Evolutionary conservation across 2,888 invertebrate species (phyloP).

Genomic region (Rotaria sp.): DNA sequence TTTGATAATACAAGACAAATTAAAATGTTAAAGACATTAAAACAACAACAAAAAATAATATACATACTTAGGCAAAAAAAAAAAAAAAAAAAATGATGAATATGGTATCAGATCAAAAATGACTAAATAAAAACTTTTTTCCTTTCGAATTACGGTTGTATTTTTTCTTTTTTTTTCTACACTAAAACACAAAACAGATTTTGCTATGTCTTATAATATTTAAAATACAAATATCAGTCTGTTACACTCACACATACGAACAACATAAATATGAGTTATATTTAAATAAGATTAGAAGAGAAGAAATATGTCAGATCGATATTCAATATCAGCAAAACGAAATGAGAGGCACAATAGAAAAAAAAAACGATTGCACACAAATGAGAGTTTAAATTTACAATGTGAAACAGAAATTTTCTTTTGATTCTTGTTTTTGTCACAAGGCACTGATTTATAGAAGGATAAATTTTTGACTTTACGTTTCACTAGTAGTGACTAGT

Average conservation of each 20-base stretch:
- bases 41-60: constrained; percentile 13
- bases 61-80: neutral
- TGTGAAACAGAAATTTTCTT: neutral
- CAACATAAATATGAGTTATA: neutral
- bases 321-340: neutral
- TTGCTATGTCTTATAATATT: neutral
- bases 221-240: neutral
- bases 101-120: constrained; percentile 1
- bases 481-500: neutral
- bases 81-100: neutral
- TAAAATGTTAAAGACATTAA: neutral
- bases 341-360: neutral
- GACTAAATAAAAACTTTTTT: neutral
- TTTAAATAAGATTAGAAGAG: neutral
- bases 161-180: neutral
- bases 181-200: neutral
- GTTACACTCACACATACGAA: neutral
- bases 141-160: neutral
- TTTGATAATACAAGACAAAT: neutral
- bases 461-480: neutral
- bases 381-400: neutral
- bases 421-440: neutral
- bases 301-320: neutral
- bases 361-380: neutral
- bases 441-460: neutral